A percentile compares a stretch with the other conserved stretches of the same genome.
These are phyloP conservation scores for Phylloscopus collybita DNA, from an alignment of 2,797 vertebrate species.

Conservation along the genomic window DNA sequence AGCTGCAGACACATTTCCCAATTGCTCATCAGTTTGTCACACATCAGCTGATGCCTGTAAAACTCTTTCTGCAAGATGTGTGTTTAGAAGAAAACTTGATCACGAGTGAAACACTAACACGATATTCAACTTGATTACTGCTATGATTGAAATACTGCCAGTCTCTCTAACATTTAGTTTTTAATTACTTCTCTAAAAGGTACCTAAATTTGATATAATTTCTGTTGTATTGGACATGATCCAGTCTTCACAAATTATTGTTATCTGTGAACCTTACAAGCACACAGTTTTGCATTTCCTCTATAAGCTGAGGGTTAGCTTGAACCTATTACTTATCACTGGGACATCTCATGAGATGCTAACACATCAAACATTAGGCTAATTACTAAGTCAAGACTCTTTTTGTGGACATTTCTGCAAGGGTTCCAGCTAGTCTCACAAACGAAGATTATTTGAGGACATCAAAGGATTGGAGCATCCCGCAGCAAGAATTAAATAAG, in stretches of 20 bases:
- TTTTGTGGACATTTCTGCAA: neutral
- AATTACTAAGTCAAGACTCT: neutral
- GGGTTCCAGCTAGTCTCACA: neutral
- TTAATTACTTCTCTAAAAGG: neutral
- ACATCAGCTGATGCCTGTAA: neutral
- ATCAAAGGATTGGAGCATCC: neutral
- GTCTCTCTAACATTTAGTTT: neutral
- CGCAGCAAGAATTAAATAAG: neutral
- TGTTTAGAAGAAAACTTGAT: neutral
- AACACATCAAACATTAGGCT: neutral
- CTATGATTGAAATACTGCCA: neutral
- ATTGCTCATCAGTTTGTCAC: neutral
- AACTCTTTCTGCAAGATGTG: neutral
- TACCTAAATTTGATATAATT: neutral
- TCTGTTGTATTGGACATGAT: neutral
- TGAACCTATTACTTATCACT: neutral
- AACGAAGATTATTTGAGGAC: neutral
- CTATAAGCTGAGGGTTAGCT: neutral
- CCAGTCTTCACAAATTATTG: neutral
- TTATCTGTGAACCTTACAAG: neutral
- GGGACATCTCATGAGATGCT: neutral
- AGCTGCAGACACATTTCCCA: neutral
- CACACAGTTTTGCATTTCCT: neutral
- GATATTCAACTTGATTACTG: neutral
- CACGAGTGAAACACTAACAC: neutral